Percentiles rank a stretch among this genome's conserved stretches.
These are phyloP conservation scores for Melopsittacus undulatus DNA, from an alignment of 2,797 vertebrate species.

Conservation along the genomic window DNA sequence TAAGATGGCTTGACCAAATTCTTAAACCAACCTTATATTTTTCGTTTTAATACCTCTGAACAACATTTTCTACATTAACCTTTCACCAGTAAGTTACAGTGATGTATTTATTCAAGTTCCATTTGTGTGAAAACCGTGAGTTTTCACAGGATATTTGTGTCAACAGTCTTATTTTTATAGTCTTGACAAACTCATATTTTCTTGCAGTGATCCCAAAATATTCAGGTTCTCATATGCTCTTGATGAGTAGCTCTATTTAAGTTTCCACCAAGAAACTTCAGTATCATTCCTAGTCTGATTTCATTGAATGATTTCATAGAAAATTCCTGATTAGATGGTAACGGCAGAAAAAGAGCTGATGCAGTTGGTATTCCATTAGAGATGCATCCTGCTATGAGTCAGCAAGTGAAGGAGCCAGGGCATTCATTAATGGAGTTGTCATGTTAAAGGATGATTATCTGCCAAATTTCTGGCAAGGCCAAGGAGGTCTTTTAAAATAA, in stretches of 20 bases:
- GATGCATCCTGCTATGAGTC: conserved; percentile 7
- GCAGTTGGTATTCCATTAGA: background rate
- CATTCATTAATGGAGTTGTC: conserved; percentile 60
- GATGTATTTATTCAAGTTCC: background rate
- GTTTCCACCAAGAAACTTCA: background rate
- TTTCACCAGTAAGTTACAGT: background rate
- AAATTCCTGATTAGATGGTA: background rate
- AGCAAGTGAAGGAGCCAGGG: background rate
- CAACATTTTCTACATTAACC: background rate
- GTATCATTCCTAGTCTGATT: background rate
- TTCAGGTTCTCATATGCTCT: background rate
- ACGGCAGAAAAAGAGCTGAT: background rate
- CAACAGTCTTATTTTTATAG: background rate
- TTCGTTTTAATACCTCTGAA: background rate
- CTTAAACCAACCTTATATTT: background rate
- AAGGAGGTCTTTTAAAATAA: conserved; percentile 12
- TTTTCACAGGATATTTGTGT: background rate
- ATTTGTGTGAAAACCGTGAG: fast-evolving
- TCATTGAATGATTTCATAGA: background rate
- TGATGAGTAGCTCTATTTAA: background rate
- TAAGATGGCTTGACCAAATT: background rate
- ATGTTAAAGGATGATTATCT: conserved; percentile 55
- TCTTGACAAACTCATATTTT: background rate
- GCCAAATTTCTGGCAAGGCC: conserved; percentile 50
- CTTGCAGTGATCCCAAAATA: background rate